Conservation (phyloP, 2,888 invertebrate species). For the Callimorpha dominula region DNA sequence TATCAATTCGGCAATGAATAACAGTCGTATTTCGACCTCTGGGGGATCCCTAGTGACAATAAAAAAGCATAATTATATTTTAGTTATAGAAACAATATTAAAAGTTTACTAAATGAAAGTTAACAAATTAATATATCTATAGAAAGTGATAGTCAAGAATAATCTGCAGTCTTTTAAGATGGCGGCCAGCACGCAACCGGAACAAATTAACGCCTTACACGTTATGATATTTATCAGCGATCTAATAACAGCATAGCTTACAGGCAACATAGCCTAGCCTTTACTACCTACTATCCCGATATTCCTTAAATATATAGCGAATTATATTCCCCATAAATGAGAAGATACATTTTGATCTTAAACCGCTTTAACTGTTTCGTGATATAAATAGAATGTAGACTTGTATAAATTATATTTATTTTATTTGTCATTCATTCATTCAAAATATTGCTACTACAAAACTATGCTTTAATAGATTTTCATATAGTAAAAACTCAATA, state of each 20-base stretch:
- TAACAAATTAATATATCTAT: background rate
- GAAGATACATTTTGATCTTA: background rate
- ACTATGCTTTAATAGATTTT: too few species aligned
- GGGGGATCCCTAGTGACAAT: too few species aligned
- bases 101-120: too few species aligned
- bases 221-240: constrained; percentile 42
- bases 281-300: constrained; percentile 28
- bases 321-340: constrained; percentile 5
- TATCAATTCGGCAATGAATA: too few species aligned
- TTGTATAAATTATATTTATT: background rate
- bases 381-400: background rate
- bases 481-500: too few species aligned
- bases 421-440: too few species aligned
- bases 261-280: constrained; percentile 30
- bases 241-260: constrained; percentile 45
- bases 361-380: background rate
- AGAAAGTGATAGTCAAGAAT: constrained; percentile 20
- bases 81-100: too few species aligned
- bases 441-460: too few species aligned
- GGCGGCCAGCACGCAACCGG: constrained; percentile 31
- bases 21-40: too few species aligned
- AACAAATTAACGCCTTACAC: constrained; percentile 49
- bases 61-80: too few species aligned
- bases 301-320: constrained; percentile 18
- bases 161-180: constrained; percentile 26